Evolutionary conservation across 64 coral and sea anemone genomes (phyloP).

Genomic region (Pocillopora damicornis): DNA sequence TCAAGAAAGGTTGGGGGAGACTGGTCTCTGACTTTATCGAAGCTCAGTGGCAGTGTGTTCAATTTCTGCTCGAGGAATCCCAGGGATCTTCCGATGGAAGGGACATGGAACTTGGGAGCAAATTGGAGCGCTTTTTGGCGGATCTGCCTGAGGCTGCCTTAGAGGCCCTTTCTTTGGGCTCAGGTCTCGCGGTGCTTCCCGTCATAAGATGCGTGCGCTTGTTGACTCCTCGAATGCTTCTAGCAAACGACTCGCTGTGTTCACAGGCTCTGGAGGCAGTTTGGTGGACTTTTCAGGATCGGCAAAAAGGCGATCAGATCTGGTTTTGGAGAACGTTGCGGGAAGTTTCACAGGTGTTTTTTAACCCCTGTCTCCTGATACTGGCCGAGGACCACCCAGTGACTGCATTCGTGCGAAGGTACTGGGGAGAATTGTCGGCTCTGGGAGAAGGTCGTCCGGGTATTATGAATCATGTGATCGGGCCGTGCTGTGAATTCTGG

Average conservation of each 20-base stretch:
- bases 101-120: background rate
- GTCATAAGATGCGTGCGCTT: conserved; percentile 58
- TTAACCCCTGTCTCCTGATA: conserved; percentile 59
- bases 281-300: conserved; percentile 63
- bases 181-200: conserved; percentile 45
- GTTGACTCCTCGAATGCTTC: conserved; percentile 51
- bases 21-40: conserved; percentile 33
- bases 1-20: conserved; percentile 42
- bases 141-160: conserved; percentile 49
- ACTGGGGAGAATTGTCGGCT: conserved; percentile 43
- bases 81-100: background rate
- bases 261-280: conserved; percentile 51
- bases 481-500: conserved; percentile 74
- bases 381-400: conserved; percentile 58
- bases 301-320: conserved; percentile 38
- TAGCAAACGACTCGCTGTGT: conserved; percentile 29
- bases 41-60: conserved; percentile 42
- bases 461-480: conserved; percentile 68
- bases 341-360: conserved; percentile 55
- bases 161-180: conserved; percentile 51
- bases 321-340: conserved; percentile 67
- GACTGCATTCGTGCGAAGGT: conserved; percentile 55
- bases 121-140: conserved; percentile 4
- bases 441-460: conserved; percentile 73
- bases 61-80: conserved; percentile 16